Conservation (phyloP, 2,797 vertebrate species). For the Sebastes oblongus region DNA sequence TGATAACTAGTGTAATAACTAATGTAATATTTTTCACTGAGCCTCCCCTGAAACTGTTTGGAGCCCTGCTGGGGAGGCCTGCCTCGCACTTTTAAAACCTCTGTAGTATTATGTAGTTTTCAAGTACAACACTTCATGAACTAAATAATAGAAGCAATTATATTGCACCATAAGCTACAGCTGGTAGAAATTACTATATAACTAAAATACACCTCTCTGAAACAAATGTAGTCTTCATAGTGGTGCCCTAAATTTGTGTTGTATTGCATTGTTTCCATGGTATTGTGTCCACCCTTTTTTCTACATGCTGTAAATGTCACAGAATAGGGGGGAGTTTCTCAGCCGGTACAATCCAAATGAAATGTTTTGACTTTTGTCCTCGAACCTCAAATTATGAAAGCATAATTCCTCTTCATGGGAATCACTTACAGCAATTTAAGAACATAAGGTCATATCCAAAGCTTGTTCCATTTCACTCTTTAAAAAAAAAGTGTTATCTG, state of each 20-base stretch:
- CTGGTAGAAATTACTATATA: background rate
- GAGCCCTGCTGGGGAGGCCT: background rate
- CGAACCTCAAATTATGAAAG: background rate
- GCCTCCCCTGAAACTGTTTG: too few relatives aligned
- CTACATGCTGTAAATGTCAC: constrained; percentile 3
- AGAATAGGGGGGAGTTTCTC: background rate
- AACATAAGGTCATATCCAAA: constrained; percentile 4
- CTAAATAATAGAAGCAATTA: background rate
- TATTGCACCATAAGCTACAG: background rate
- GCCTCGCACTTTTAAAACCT: background rate
- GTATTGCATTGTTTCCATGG: background rate
- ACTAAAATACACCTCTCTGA: background rate
- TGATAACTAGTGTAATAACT: background rate
- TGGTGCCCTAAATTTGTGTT: background rate
- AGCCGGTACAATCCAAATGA: background rate
- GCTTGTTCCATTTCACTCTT: background rate
- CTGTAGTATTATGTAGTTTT: background rate
- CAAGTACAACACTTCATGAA: background rate
- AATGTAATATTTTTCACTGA: too few relatives aligned
- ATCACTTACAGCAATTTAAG: constrained; percentile 19
- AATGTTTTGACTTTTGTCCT: constrained; percentile 1
- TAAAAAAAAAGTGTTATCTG: constrained; percentile 10
- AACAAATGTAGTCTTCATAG: background rate
- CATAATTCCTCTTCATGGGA: constrained; percentile 13
- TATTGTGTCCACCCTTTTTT: background rate